These are phyloP conservation scores for Fregata magnificens DNA, from an alignment of 2,113 vertebrate species.

Conservation along the genomic window DNA sequence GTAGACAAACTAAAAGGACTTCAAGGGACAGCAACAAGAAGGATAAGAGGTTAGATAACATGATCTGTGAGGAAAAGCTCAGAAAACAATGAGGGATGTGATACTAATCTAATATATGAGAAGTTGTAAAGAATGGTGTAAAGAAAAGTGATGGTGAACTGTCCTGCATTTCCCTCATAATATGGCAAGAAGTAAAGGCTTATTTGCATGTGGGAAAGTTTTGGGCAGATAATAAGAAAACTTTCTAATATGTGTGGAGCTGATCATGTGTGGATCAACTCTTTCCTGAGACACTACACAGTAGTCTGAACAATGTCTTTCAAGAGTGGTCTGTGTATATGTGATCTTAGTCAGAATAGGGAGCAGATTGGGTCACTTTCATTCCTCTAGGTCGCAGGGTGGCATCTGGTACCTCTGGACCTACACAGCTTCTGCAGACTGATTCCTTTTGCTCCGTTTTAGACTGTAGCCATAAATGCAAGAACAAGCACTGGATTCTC, in stretches of 20 bases:
- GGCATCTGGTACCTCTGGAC: background rate
- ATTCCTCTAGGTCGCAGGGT: background rate
- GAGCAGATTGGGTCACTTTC: background rate
- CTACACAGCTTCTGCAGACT: background rate
- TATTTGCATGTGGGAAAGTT: background rate
- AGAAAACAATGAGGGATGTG: background rate
- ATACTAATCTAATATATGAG: background rate
- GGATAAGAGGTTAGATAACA: background rate
- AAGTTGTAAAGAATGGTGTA: background rate
- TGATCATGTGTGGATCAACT: background rate
- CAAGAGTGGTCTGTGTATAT: background rate
- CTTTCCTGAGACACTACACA: background rate
- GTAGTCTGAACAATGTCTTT: background rate
- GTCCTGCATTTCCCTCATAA: background rate
- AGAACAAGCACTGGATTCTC: background rate
- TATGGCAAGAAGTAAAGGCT: background rate
- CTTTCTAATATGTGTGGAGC: rapidly evolving
- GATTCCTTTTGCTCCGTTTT: background rate
- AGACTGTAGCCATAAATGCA: background rate
- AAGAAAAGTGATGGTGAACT: background rate
- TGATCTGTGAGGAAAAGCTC: background rate
- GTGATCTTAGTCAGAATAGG: background rate
- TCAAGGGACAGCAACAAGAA: background rate
- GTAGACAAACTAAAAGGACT: background rate
- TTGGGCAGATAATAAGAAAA: background rate